Evolutionary conservation across 2,113 vertebrate genomes (phyloP).

Genomic region (Hiodon alosoides): DNA sequence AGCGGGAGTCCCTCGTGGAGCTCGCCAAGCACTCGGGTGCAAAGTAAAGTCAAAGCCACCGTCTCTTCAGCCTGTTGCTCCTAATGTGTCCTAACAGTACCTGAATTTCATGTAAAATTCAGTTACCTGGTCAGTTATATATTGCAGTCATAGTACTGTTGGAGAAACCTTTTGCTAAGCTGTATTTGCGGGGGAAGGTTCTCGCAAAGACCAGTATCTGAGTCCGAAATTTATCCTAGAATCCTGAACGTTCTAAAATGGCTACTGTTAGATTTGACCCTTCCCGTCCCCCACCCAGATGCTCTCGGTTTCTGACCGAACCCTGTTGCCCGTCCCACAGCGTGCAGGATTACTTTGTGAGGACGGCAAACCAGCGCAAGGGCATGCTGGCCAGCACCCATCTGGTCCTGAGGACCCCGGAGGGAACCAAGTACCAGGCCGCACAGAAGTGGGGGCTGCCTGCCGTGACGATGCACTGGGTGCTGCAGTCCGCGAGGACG

Average conservation of each 20-base stretch:
- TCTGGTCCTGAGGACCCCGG: constrained; percentile 74
- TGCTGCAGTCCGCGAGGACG: constrained; percentile 74
- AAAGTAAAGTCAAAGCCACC: constrained; percentile 57
- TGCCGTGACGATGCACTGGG: constrained; percentile 79
- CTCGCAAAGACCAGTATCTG: too few species aligned
- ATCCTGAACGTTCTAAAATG: constrained; percentile 2
- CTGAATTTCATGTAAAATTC: too few species aligned
- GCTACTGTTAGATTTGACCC: background rate
- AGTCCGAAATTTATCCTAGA: too few species aligned
- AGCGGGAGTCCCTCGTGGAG: constrained; percentile 83
- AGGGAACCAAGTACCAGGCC: constrained; percentile 90
- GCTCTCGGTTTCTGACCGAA: background rate
- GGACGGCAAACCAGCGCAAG: constrained; percentile 79
- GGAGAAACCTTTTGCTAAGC: too few species aligned
- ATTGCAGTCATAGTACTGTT: too few species aligned
- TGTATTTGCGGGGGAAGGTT: too few species aligned
- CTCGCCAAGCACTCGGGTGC: constrained; percentile 83
- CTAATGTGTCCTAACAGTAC: too few species aligned
- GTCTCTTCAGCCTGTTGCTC: background rate
- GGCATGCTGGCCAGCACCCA: constrained; percentile 91
- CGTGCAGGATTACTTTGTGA: constrained; percentile 94
- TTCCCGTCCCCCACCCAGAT: background rate
- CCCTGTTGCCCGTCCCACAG: constrained; percentile 48
- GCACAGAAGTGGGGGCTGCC: constrained; percentile 90
- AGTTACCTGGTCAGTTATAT: too few species aligned